Evolutionary conservation across 2,113 vertebrate genomes (phyloP).

Genomic region (Ptilorrhoa leucosticta): DNA sequence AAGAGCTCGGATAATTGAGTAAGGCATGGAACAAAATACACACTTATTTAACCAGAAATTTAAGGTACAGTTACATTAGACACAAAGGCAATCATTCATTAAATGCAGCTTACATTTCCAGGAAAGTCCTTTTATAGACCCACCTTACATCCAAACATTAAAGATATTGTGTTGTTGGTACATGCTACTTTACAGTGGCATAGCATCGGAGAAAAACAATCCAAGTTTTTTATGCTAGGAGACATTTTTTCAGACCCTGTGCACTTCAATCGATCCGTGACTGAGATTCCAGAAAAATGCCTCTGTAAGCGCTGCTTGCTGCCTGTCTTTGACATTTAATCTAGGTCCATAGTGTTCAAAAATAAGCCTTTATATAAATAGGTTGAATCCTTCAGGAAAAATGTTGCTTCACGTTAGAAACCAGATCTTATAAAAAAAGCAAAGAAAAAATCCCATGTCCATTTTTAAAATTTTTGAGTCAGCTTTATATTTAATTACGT

Average conservation of each 20-base stretch:
- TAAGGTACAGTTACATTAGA: not conserved
- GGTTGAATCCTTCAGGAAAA: constrained; percentile 12
- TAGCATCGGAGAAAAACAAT: constrained; percentile 84
- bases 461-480: constrained; percentile 17
- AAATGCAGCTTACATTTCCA: constrained; percentile 41
- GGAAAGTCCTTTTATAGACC: constrained; percentile 67
- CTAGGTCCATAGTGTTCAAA: constrained; percentile 74
- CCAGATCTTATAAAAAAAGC: not conserved
- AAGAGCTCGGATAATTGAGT: not conserved
- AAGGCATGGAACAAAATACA: constrained; percentile 31
- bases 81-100: constrained; percentile 12
- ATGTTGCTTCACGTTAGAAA: constrained; percentile 8
- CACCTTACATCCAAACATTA: constrained; percentile 92
- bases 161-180: constrained; percentile 84
- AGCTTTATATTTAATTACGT: not conserved
- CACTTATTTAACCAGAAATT: constrained; percentile 9
- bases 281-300: constrained; percentile 73
- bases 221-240: constrained; percentile 81
- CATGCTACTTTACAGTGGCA: constrained; percentile 91
- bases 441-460: constrained; percentile 25
- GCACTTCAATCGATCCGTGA: constrained; percentile 71
- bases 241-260: constrained; percentile 79
- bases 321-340: constrained; percentile 82
- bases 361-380: constrained; percentile 59
- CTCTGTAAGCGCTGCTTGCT: constrained; percentile 75